Percentiles rank a stretch among this genome's conserved stretches.
phyloP scores from a whole-genome alignment of 1,140 invertebrate species.

The Goniozus legneri region DNA sequence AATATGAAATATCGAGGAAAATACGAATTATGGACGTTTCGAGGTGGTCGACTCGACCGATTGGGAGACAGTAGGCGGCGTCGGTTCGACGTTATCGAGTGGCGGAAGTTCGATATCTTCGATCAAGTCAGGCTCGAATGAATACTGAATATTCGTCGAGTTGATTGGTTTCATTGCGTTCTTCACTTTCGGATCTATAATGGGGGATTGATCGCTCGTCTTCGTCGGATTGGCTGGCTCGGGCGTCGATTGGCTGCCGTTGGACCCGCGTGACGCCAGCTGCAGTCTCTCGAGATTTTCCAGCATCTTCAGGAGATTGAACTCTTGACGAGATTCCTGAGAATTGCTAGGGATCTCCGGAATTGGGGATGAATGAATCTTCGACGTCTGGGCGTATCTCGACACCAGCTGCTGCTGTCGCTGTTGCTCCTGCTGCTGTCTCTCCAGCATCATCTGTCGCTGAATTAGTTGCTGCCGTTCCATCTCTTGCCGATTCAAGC shows the following conservation, averaged over 20 bases:
- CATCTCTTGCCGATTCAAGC: not conserved
- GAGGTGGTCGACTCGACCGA: too few species aligned
- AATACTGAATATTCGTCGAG: too few species aligned
- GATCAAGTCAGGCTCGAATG: constrained; percentile 9
- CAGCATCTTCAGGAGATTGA: not conserved
- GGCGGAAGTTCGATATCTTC: constrained; percentile 12
- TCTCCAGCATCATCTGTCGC: not conserved
- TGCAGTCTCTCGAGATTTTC: not conserved
- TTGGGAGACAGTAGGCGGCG: too few species aligned
- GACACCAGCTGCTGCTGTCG: too few species aligned
- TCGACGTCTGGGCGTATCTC: too few species aligned
- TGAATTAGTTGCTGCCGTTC: not conserved
- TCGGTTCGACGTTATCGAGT: not conserved
- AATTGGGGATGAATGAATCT: too few species aligned
- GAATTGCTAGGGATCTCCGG: too few species aligned
- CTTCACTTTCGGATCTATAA: too few species aligned
- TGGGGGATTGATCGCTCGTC: too few species aligned
- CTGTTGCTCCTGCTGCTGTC: not conserved
- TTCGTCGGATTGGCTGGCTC: not conserved
- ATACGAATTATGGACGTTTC: too few species aligned
- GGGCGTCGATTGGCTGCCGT: not conserved
- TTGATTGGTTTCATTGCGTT: too few species aligned
- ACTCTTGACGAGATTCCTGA: not conserved
- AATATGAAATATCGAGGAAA: too few species aligned
- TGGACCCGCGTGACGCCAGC: not conserved